Evolutionary conservation across 1,140 invertebrate species (phyloP).

Genomic region (Eufriesea mexicana): DNA sequence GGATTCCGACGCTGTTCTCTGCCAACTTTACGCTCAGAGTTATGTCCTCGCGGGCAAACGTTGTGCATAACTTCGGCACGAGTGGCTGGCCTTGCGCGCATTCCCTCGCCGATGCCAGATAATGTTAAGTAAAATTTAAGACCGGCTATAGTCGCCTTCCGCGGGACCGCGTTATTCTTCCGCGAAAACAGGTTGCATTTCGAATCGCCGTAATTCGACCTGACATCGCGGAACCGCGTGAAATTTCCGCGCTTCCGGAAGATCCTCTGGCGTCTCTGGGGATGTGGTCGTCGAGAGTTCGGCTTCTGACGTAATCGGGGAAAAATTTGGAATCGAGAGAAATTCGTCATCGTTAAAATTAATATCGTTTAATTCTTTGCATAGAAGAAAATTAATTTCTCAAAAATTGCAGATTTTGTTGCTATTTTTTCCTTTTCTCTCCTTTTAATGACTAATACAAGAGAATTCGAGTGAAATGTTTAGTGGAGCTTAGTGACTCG

Average conservation of each 20-base stretch:
- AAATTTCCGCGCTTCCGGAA: neutral
- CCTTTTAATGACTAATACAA: too few relatives aligned
- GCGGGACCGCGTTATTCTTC: slow-evolving; percentile 7
- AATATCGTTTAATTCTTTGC: too few relatives aligned
- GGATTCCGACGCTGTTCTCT: slow-evolving; percentile 59
- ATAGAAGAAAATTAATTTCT: too few relatives aligned
- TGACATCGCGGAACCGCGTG: neutral
- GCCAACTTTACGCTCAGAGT: slow-evolving; percentile 67
- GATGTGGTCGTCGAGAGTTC: too few relatives aligned
- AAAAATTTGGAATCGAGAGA: too few relatives aligned
- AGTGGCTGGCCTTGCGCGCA: slow-evolving; percentile 41
- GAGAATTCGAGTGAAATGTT: too few relatives aligned
- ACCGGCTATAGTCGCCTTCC: slow-evolving; percentile 6
- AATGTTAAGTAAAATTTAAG: slow-evolving; percentile 62
- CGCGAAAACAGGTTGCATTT: neutral
- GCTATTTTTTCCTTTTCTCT: too few relatives aligned
- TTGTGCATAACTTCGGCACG: slow-evolving; percentile 63
- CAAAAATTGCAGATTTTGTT: too few relatives aligned
- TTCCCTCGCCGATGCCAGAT: slow-evolving; percentile 43
- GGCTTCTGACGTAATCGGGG: too few relatives aligned
- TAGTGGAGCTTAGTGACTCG: too few relatives aligned
- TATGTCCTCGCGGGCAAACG: slow-evolving; percentile 69
- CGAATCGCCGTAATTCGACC: neutral
- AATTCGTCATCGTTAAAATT: too few relatives aligned
- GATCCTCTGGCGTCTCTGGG: too few relatives aligned